Base-by-base conservation (phyloP, 2,888 invertebrate genomes). In the Nyleta sp. region DNA sequence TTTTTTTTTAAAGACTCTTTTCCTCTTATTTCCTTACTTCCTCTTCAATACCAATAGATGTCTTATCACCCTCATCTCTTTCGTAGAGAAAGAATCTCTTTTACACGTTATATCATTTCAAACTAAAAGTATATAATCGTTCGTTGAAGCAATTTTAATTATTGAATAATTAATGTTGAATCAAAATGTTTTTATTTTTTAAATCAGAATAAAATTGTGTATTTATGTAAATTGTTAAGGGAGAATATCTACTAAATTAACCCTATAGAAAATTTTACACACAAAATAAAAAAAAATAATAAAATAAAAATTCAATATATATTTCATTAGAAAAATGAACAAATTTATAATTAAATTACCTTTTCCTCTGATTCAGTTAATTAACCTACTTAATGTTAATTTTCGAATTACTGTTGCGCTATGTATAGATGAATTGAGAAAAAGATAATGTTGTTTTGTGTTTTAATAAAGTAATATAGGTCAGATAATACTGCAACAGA, bases 31-130 rank as follows among this genome's bases (percentile, higher is more conserved):
- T 68, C 33, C 57, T 68, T 46, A 44, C 59, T 59, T 60, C 59
- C 50, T 53, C 52, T 62, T 62, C 50, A 71, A 46, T 42, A 33
- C 42, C 60, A 60, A 60, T 71, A 24, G 44, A 53, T n/a, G 71
- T 50, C 33, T 71, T 62, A 62, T 71, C 71, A 15, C 35, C 24
- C 24, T 59, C 44, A 71, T 62, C 70, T 57, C 35, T 48, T 42
- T 13, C 50, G 17, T 40, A 17, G 15, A 18, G 42, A 40, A 64
- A 46, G 53, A n/a, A n/a, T 15, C 28, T 57, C 46, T 24, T 65
- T 48, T 46, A 44, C 67, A 55, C 42, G 46, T 67, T 67, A 55
- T 35, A 35, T 22, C 46, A 31, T 46, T 67, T 28, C 15, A 55
- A 55, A 67, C 53, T 46, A 20, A 53, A 52, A 55, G 53, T 17